Evolutionary conservation across 2,888 invertebrate species (phyloP).

Genomic region (Netelia melanura): DNA sequence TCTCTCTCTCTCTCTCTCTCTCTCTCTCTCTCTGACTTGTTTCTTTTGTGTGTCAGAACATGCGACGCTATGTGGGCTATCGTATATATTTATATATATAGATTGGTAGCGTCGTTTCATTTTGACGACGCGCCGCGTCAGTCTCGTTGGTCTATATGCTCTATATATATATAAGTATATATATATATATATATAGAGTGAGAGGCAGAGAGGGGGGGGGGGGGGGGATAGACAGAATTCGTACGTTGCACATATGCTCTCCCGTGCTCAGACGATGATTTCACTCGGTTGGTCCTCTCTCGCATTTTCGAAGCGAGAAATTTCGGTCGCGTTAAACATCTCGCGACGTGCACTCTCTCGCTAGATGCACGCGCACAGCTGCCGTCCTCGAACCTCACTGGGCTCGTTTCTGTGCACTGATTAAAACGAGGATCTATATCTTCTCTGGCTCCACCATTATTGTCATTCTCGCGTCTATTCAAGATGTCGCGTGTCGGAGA

Average conservation of each 20-base stretch:
- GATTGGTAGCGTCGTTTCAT: background rate
- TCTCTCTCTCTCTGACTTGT: constrained; percentile 14
- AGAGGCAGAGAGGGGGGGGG: background rate
- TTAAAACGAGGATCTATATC: constrained; percentile 48
- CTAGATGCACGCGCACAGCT: constrained; percentile 63
- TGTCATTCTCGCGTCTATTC: background rate
- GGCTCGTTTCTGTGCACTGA: constrained; percentile 47
- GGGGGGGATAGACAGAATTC: background rate
- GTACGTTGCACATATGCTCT: constrained; percentile 70
- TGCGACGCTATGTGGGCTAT: constrained; percentile 58
- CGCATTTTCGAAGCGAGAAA: constrained; percentile 54
- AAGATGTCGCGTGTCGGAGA: background rate
- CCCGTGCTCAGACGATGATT: constrained; percentile 77
- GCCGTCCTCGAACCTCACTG: constrained; percentile 34
- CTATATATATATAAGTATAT: background rate
- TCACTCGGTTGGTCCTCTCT: constrained; percentile 68
- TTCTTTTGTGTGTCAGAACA: constrained; percentile 61
- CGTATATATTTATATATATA: constrained; percentile 25
- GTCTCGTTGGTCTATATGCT: background rate
- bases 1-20: too few species aligned
- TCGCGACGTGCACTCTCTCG: constrained; percentile 56
- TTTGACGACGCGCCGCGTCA: background rate
- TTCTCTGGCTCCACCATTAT: constrained; percentile 29
- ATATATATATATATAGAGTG: background rate
- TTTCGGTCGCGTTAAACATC: constrained; percentile 47